Evolutionary conservation across 2,113 vertebrate species (phyloP).

Genomic region (Brachyhypopomus gauderio): DNA sequence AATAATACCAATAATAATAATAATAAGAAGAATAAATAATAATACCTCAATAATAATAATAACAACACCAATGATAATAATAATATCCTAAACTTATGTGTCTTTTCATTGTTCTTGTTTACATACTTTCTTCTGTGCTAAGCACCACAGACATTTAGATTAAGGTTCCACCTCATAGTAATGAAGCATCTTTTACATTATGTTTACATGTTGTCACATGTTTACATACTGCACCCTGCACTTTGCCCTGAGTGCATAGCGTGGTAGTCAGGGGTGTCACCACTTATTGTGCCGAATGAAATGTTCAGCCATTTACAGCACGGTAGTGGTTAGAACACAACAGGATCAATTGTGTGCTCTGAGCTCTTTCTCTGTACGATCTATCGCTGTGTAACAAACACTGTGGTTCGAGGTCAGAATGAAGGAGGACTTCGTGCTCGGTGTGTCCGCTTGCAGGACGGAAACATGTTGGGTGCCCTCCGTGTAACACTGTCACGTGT

Average conservation of each 20-base stretch:
- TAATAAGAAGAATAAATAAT: neutral
- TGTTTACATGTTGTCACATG: neutral
- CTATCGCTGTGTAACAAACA: conserved; percentile 2
- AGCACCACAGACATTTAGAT: neutral
- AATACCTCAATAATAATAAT: neutral
- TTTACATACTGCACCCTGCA: too few species aligned
- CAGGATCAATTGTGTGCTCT: conserved; percentile 38
- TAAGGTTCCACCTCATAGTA: neutral
- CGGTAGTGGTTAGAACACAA: conserved; percentile 77
- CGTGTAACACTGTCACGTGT: conserved; percentile 47
- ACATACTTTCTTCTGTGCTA: neutral
- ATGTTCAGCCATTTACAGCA: conserved; percentile 46
- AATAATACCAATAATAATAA: conserved; percentile 36
- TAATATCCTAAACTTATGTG: neutral
- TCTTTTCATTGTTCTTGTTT: neutral
- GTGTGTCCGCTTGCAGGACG: conserved; percentile 35
- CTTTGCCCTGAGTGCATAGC: too few species aligned
- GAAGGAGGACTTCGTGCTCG: conserved; percentile 20
- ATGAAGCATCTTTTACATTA: neutral
- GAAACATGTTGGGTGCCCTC: conserved; percentile 28
- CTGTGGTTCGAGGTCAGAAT: conserved; percentile 26
- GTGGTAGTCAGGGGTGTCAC: too few species aligned
- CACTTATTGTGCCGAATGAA: conserved; percentile 16
- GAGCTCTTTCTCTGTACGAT: neutral
- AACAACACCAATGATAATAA: conserved; percentile 37